Evolutionary conservation across 2,888 invertebrate genomes (phyloP), one percentile per base, ranked within the genome.

Genomic region (Pyrocoelia pectoralis): DNA sequence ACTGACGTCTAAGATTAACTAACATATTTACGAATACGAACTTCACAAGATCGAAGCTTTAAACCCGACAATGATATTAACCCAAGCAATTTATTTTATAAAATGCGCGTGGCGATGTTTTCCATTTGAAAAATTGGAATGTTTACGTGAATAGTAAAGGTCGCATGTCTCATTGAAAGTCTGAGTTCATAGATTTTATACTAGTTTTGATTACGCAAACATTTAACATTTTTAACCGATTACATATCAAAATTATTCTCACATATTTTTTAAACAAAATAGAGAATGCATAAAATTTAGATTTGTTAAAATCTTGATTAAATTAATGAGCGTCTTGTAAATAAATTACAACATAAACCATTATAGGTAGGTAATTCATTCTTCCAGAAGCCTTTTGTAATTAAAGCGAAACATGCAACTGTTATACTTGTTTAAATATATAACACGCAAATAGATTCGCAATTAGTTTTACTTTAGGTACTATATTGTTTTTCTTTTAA

Each of bases 1-100:
- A 56, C 53, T 46, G 63, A 57, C 57, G 54, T 57, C 48, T 57
- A 46, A 57, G 57, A 40, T 54, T 52, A 63, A 63, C 38, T 57
- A 46, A 40, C 63, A 9, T 58, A 53, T 63, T 63, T 58, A 58
- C 63, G 50, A 29, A 53, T 53, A 56, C 57, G 40, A 63, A 57
- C 40, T 33, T 51, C 43, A 41, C 54, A 40, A 38, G 61, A 63
- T 63, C 55, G 54, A 62, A 49, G 53, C 63, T 58, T 12, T 57
- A 40, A 63, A 46, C 58, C 54, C 19, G 57, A 49, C 40, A 29
- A 51, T 41, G 55, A 51, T 50, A 46, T 61, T 61, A 61, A 61
- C 43, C 56, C n/a, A n/a, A n/a, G n/a, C 28, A 51, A 38, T 18
- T 12, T 50, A 56, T 38, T 54, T 55, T 15, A 15, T 10, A 19